Base-by-base conservation (phyloP, 1,140 invertebrate genomes). In the Euura saliciscinereae region DNA sequence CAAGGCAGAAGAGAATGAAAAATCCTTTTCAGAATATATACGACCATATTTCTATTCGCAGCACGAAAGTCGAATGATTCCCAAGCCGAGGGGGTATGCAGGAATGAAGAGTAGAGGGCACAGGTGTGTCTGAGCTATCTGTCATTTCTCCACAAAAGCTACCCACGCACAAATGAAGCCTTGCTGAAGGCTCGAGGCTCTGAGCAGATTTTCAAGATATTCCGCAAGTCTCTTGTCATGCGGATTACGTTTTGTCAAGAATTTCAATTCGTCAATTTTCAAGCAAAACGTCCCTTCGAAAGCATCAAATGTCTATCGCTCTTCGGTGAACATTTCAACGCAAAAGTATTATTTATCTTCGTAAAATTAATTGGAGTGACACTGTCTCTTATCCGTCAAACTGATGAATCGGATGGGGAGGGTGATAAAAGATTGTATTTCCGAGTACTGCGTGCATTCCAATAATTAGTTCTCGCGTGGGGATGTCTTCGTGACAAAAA, bases 51-150 rank as follows among this genome's bases (percentile, higher is more conserved):
- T 59, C 51, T 59, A 59, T 59, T 59, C 51, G 13, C 10, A n/a
- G 51, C 51, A 59, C 51, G 51, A 59, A 59, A 59, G 10, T 59
- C 51, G 51, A 59, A 59, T 59, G 51, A 59, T 59, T 59, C 51
- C 8, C 0, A 59, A 59, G 6, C 51, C 51, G 51, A 59, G 51
- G 51, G 51, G 51, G 51, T 59, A 59, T 6, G 13, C 51, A 59
- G 51, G 51, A n/a, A 59, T 59, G 51, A 59, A 59, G 28, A 59
- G 13, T 59, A n/a, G 51, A 59, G 13, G 78, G 78, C 78, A 74
- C 78, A 81, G 79, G 75, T 79, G 77, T 68, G 72, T 71, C 74
- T 71, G 70, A 76, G 78, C 78, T 76, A 78, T 81, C 75, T 79
- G 78, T 79, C 77, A 78, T 79, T 77, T 78, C 77, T 77, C 73